Conservation (phyloP, 92 coral and sea anemone genomes). For the Zoanthus solanderi region DNA sequence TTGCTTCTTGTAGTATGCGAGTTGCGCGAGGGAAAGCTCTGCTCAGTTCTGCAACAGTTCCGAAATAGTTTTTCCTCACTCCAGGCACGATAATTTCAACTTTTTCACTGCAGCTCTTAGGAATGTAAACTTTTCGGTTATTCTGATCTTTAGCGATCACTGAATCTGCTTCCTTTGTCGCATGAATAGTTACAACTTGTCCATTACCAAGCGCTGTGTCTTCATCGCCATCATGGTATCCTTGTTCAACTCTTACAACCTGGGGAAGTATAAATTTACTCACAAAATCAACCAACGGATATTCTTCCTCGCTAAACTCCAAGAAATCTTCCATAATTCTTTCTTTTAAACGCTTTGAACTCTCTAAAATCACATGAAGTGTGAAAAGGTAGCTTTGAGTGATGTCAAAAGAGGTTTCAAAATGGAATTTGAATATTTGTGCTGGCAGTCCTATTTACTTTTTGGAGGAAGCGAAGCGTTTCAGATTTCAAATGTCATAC, state of each 20-base stretch:
- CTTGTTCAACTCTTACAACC: slow-evolving; percentile 44
- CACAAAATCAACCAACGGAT: slow-evolving; percentile 26
- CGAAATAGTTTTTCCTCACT: background rate
- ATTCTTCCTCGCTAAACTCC: slow-evolving; percentile 44
- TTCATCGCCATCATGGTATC: slow-evolving; percentile 40
- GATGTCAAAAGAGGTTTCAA: background rate
- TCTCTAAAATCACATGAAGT: background rate
- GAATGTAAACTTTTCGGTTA: background rate
- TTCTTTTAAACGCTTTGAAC: background rate
- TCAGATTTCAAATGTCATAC: background rate
- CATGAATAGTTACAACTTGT: slow-evolving; percentile 50
- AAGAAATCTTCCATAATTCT: slow-evolving; percentile 16
- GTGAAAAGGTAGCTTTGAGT: background rate
- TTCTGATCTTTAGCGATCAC: slow-evolving; percentile 43
- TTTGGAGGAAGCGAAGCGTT: background rate
- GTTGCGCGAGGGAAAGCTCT: background rate
- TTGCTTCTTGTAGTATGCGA: background rate
- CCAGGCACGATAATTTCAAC: slow-evolving; percentile 30
- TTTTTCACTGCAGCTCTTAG: slow-evolving; percentile 21
- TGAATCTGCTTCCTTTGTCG: slow-evolving; percentile 27
- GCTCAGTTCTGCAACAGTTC: slow-evolving; percentile 9
- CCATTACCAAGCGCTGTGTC: slow-evolving; percentile 43
- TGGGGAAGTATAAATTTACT: slow-evolving; percentile 46
- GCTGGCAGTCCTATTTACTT: background rate
- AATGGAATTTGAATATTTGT: background rate